Base-by-base conservation (phyloP, 2,113 vertebrate genomes). In the Megatriorchis doriae region DNA sequence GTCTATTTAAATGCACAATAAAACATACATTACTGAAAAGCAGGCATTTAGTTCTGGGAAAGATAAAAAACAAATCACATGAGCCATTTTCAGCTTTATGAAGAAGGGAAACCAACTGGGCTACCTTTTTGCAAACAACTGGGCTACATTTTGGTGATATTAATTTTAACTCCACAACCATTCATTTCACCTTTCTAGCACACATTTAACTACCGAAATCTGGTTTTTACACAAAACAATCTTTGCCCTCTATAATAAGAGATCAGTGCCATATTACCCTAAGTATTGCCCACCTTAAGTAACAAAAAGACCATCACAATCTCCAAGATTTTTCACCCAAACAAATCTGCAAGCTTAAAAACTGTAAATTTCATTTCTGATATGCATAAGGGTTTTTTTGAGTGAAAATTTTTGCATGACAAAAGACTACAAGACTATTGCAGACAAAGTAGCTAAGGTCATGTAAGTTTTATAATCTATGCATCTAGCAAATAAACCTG, bases 1-100 rank as follows among this genome's bases (percentile, higher is more conserved):
- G 16, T 91, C 65, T 93, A 13, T 88, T 90, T 86, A 96, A 94
- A 93, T 71, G n/a, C 58, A 80, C 10, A 80, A 36, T 53, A 94
- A 88, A 94, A 82, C 50, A 70, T 50, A 59, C 7, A 38, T 71
- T 85, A 58, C 31, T 88, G 67, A 80, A 91, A 90, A 93, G 7
- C 6, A 68, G 12, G 1, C 23, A 43, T 61, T 93, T 65, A 38
- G 6, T 74, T 88, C 50, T 78, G 12, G n/a, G 58, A 85, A 82
- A 86, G 40, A 79, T 48, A 81, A 22, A 40, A 92, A 87, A 79
- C 52, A 88, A 75, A 94, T 53, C 63, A 90, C 80, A 47, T 13
- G 1, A 86, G 5, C 1, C 3, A 36, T 83, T 92, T 70, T 81
- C 40, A 42, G 3, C 45, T 72, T 94, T 74, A 53, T 55, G 22